These are phyloP conservation scores for Pseudocheirus occidentalis DNA, from an alignment of 2,797 vertebrate species.

Conservation along the genomic window DNA sequence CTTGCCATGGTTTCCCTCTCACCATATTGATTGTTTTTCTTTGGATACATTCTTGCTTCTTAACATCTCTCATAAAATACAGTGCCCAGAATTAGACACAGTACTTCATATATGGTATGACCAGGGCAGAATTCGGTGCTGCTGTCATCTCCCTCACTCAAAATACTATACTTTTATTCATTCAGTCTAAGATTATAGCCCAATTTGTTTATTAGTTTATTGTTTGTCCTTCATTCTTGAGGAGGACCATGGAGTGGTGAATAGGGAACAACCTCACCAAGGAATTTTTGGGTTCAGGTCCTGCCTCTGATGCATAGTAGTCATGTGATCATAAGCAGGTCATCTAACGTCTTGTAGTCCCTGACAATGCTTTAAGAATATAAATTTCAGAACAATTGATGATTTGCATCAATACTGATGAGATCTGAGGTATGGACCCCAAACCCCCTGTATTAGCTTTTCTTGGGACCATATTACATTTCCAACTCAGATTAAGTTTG, in stretches of 20 bases:
- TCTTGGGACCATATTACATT: background rate
- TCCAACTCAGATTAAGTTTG: background rate
- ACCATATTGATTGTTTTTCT: background rate
- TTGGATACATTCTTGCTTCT: background rate
- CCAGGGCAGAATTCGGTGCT: background rate
- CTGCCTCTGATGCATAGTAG: background rate
- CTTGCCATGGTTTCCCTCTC: background rate
- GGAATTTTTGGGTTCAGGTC: background rate
- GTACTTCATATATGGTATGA: background rate
- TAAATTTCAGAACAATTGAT: background rate
- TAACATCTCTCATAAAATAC: background rate
- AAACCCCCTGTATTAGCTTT: background rate
- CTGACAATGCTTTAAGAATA: background rate
- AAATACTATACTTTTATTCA: background rate
- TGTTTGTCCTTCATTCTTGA: background rate
- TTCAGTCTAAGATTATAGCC: background rate
- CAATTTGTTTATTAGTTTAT: background rate
- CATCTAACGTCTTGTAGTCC: background rate
- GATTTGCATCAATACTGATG: background rate
- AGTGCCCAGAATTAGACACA: background rate
- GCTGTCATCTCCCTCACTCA: background rate
- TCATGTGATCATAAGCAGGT: background rate
- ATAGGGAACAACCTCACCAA: background rate
- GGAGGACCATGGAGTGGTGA: background rate
- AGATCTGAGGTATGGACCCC: background rate